A percentile compares a stretch with the other conserved stretches of the same genome.
phyloP scores from a whole-genome alignment of 2,888 invertebrate species.

The Hypolimnas misippus region DNA sequence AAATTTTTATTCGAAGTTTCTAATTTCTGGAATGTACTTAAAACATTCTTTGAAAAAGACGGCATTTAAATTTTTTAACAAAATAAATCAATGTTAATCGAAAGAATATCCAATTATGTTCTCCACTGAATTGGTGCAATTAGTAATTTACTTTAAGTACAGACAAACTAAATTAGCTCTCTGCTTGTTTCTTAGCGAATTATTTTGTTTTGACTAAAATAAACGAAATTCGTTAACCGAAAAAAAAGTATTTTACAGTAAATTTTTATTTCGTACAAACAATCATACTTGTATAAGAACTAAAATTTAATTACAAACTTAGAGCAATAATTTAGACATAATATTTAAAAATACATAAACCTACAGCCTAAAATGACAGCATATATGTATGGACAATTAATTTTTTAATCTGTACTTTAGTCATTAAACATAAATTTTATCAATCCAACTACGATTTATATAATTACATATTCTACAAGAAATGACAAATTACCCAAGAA shows the following conservation, averaged over 20 bases:
- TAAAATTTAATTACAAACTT: no score
- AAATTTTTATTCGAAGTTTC: no score
- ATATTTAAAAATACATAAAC: no score
- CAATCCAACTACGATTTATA: not conserved
- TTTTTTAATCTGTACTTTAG: not conserved
- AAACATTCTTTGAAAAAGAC: no score
- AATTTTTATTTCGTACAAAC: not conserved
- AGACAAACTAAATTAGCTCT: not conserved
- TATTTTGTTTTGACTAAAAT: not conserved
- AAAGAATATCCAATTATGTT: no score
- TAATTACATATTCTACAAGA: not conserved
- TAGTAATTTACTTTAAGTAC: slow-evolving; percentile 1
- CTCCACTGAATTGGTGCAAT: not conserved
- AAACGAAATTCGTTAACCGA: not conserved
- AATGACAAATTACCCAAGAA: no score
- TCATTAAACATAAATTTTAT: not conserved
- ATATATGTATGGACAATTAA: not conserved
- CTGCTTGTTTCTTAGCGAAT: not conserved
- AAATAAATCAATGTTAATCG: no score
- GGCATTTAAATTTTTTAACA: no score
- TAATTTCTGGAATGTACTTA: not conserved
- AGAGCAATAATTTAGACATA: no score
- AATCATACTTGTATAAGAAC: no score
- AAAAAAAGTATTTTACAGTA: not conserved
- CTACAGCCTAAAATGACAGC: no score